A percentile compares a stretch with the other conserved stretches of the same genome.
These are phyloP conservation scores for Tauraco erythrolophus DNA, from an alignment of 2,113 vertebrate species.

Conservation along the genomic window DNA sequence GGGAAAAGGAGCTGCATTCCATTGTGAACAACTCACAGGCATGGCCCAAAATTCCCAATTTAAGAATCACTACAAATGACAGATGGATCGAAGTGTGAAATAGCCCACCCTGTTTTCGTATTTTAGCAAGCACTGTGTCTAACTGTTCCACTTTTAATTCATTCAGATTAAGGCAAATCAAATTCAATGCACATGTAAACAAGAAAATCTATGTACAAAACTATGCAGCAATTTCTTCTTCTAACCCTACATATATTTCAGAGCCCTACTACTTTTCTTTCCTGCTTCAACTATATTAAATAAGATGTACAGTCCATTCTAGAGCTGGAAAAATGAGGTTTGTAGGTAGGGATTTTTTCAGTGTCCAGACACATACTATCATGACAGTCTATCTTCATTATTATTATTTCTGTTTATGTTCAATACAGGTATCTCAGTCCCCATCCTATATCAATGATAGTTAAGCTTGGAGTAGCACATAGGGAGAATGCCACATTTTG, in stretches of 20 bases:
- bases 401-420: not conserved
- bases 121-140: not conserved
- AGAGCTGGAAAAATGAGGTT: not conserved
- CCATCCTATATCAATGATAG: fast-evolving
- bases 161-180: not conserved
- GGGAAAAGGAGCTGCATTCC: not conserved
- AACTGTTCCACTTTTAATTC: not conserved
- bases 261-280: not conserved
- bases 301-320: not conserved
- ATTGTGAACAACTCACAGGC: not conserved
- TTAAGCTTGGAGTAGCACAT: not conserved
- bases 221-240: not conserved
- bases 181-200: not conserved
- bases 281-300: not conserved
- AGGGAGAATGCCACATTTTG: not conserved
- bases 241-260: not conserved
- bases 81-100: not conserved
- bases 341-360: not conserved
- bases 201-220: not conserved
- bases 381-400: not conserved
- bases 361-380: not conserved
- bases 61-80: not conserved
- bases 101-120: fast-evolving
- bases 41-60: not conserved
- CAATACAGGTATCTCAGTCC: not conserved